Conservation (phyloP, 2,888 invertebrate genomes). For the Hypselothyrea guttata region DNA sequence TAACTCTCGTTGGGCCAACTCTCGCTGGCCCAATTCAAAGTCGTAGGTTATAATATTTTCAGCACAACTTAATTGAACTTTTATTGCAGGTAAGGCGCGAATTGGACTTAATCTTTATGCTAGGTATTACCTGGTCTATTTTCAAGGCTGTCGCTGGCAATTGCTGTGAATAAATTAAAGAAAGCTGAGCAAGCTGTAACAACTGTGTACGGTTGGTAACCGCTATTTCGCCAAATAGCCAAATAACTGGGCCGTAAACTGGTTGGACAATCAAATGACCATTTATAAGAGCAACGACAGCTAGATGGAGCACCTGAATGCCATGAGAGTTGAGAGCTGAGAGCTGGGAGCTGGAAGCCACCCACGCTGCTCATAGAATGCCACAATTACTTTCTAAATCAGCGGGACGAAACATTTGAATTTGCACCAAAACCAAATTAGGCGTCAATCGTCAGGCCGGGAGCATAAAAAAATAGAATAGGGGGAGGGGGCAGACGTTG, state of each 20-base stretch:
- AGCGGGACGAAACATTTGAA: constrained; percentile 55
- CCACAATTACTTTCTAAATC: constrained; percentile 72
- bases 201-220: constrained; percentile 15
- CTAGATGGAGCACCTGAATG: constrained; percentile 1
- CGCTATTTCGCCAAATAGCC: not conserved
- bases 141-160: constrained; percentile 13
- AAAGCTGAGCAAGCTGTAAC: constrained; percentile 32
- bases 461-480: not conserved
- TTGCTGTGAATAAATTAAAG: constrained; percentile 33
- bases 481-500: not conserved
- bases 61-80: constrained; percentile 61
- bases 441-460: constrained; percentile 60
- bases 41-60: no score
- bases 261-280: constrained; percentile 71
- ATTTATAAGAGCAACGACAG: constrained; percentile 55
- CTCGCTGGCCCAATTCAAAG: no score
- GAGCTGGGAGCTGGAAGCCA: constrained; percentile 30
- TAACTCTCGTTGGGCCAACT: no score
- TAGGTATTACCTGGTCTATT: not conserved
- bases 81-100: constrained; percentile 5
- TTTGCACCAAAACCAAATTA: constrained; percentile 76
- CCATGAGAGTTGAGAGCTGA: constrained; percentile 1
- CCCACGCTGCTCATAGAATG: constrained; percentile 58
- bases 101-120: not conserved
- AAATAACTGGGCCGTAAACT: constrained; percentile 35